phyloP scores from a whole-genome alignment of 2,888 invertebrate genomes.

The Diogma glabrata region DNA sequence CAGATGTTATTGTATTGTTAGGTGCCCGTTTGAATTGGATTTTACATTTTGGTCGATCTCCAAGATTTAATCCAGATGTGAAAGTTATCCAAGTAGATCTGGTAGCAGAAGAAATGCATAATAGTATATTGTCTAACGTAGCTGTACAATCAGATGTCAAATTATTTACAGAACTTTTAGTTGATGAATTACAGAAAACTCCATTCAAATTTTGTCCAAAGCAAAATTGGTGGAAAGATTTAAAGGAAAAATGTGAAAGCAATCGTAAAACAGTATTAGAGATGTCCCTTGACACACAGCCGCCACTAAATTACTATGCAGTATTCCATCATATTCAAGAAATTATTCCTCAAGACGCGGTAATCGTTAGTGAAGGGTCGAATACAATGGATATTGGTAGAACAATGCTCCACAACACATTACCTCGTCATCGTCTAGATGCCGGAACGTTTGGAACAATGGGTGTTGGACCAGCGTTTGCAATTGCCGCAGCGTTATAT shows the following conservation, averaged over 20 bases:
- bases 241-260: conserved; percentile 56
- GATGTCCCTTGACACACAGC: conserved; percentile 54
- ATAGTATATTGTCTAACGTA: conserved; percentile 68
- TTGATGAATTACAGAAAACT: conserved; percentile 42
- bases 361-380: conserved; percentile 94
- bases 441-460: conserved; percentile 96
- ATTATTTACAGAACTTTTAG: conserved; percentile 55
- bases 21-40: conserved; percentile 97
- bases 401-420: conserved; percentile 69
- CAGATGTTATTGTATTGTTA: conserved; percentile 77
- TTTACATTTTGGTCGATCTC: conserved; percentile 86
- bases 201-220: conserved; percentile 45
- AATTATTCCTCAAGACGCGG: conserved; percentile 63
- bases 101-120: conserved; percentile 82
- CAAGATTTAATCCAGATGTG: conserved; percentile 68
- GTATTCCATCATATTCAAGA: conserved; percentile 77
- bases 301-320: conserved; percentile 88
- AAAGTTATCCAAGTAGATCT: conserved; percentile 89
- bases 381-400: conserved; percentile 99
- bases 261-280: conserved; percentile 59
- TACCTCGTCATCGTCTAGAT: conserved; percentile 80
- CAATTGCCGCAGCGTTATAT: conserved; percentile 83
- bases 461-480: conserved; percentile 88
- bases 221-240: conserved; percentile 64
- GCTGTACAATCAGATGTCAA: conserved; percentile 78